A percentile compares a stretch with the other conserved stretches of the same genome.
These are phyloP conservation scores for Phaenicophaeus curvirostris DNA, from an alignment of 2,797 vertebrate genomes.

Conservation along the genomic window DNA sequence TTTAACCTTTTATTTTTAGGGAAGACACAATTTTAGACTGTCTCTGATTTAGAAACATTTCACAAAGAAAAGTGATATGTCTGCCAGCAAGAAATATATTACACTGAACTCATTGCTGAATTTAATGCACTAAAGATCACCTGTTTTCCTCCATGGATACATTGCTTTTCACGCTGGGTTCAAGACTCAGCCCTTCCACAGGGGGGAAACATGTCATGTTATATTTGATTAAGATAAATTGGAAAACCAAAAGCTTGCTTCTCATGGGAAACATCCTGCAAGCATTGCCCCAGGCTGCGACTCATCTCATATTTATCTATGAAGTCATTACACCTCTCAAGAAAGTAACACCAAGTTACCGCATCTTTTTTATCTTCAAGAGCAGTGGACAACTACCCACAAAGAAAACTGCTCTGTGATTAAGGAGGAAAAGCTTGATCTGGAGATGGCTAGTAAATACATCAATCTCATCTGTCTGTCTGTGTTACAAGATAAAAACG, in stretches of 20 bases:
- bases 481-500: neutral
- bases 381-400: neutral
- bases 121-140: slow-evolving; percentile 25
- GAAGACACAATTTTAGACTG: slow-evolving; percentile 25
- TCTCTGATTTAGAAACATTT: slow-evolving; percentile 41
- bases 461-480: neutral
- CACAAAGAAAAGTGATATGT: neutral
- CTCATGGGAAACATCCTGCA: slow-evolving; percentile 70
- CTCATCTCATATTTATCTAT: slow-evolving; percentile 69
- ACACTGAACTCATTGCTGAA: slow-evolving; percentile 8
- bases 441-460: neutral
- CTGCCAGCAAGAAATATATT: slow-evolving; percentile 28
- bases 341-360: neutral
- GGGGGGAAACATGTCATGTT: slow-evolving; percentile 32
- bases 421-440: neutral
- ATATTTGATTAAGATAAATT: slow-evolving; percentile 66
- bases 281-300: slow-evolving; percentile 47
- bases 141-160: slow-evolving; percentile 53
- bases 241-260: slow-evolving; percentile 56
- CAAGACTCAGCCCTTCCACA: slow-evolving; percentile 57
- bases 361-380: slow-evolving; percentile 5
- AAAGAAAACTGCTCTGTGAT: neutral
- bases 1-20: slow-evolving; percentile 46
- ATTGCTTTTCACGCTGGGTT: slow-evolving; percentile 11
- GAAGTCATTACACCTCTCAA: slow-evolving; percentile 68